A percentile compares a stretch with the other conserved stretches of the same genome.
Conservation (phyloP, 2,797 vertebrate genomes). For the Parauchenoglanis ngamensis region DNA sequence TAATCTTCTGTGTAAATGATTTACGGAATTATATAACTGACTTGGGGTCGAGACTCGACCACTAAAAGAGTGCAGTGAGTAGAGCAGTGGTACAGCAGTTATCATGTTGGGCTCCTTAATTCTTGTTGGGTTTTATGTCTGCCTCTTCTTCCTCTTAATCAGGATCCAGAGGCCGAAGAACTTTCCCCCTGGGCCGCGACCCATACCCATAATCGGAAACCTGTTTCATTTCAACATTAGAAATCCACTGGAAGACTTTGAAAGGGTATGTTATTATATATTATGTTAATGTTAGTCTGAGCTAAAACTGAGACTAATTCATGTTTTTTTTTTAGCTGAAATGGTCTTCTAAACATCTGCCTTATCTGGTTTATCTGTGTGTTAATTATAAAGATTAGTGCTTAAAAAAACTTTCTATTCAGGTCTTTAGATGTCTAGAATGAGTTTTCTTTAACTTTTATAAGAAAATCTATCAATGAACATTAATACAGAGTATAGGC, state of each 20-base stretch:
- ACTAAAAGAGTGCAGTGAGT: background rate
- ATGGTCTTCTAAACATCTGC: background rate
- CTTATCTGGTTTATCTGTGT: background rate
- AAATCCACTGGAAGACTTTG: conserved; percentile 57
- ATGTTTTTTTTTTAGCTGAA: background rate
- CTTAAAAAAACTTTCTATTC: too few relatives aligned
- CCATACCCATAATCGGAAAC: conserved; percentile 59
- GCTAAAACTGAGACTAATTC: background rate
- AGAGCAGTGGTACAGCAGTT: background rate
- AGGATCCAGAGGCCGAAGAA: conserved; percentile 53
- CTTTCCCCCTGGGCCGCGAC: conserved; percentile 61
- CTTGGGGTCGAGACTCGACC: background rate
- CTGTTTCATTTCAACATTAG: conserved; percentile 51
- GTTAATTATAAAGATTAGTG: too few relatives aligned
- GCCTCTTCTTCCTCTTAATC: conserved; percentile 51
- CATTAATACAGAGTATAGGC: background rate
- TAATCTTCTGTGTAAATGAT: too few relatives aligned
- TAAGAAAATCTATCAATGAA: background rate
- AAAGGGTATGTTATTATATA: conserved; percentile 47
- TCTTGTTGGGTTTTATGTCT: conserved; percentile 46
- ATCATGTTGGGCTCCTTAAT: conserved; percentile 54
- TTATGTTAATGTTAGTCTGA: background rate
- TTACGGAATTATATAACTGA: background rate
- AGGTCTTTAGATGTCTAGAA: conserved; percentile 55
- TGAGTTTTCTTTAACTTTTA: background rate